Evolutionary conservation across 2,888 invertebrate species (phyloP), one percentile per base, ranked within the genome.

Genomic region (Calameuta pallipes): DNA sequence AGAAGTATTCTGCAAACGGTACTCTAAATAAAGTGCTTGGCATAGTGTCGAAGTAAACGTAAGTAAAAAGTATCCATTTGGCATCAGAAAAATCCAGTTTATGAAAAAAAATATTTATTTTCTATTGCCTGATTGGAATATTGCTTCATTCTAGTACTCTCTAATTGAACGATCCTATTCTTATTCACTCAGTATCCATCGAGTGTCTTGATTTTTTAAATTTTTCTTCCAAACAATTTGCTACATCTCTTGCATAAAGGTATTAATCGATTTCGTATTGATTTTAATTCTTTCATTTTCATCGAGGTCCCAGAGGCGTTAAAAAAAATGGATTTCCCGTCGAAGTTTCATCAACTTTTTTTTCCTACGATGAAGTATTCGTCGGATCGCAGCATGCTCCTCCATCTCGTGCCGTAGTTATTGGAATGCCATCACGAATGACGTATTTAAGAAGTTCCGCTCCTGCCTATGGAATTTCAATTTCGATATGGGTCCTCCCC

Each of bases 371-470:
- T 23, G 56, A 56, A 56, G 56, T 23, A 56, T 56, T 56, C 23
- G 23, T 15, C 56, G 56, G 9, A 56, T 41, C 41, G 41, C 41
- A 41, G 15, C 13, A 41, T 56, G 23, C 9, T 56, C 23, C 56
- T 23, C 23, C 56, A 2, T 56, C 56, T 56, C 56, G 56, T 56
- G 9, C 56, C 71, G 31, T n/a, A 71, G 83, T 87, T 90, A 90
- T 90, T 89, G 89, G 89, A 90, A 90, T 90, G 82, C 89, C 90
- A 86, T 90, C 89, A 90, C 87, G 88, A 84, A 83, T 82, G 80
- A 78, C 85, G 85, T 85, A 85, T 86, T 86, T 87, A 87, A 88
- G 87, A 86, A 85, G 84, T 79, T 79, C 76, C 30, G 71, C 23
- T 56, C 78, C 78, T 75, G 80, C 78, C 76, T 71, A 76, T 81